Evolutionary conservation across 92 coral and sea anemone species (phyloP).

Genomic region (Actinernus sp.): DNA sequence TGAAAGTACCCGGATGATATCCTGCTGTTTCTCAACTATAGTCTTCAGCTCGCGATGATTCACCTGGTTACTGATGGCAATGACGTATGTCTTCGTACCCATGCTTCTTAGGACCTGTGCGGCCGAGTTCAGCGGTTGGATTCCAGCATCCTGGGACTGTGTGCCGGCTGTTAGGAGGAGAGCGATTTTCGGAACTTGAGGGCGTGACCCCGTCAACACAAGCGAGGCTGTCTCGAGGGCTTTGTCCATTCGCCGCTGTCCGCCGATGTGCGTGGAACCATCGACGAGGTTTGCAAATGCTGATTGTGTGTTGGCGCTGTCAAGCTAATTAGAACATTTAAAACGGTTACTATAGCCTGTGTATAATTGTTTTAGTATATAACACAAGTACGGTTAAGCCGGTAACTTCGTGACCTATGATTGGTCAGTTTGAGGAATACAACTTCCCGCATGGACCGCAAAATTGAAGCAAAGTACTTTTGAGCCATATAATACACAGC

Average conservation of each 20-base stretch:
- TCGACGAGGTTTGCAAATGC: conserved; percentile 16
- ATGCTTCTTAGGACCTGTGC: conserved; percentile 51
- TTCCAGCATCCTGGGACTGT: conserved; percentile 26
- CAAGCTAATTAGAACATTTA: no score
- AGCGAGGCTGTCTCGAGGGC: conserved; percentile 63
- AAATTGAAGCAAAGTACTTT: no score
- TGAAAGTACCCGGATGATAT: conserved; percentile 58
- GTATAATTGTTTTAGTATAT: no score
- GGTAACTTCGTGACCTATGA: no score
- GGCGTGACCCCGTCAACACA: conserved; percentile 56
- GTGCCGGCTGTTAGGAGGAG: conserved; percentile 63
- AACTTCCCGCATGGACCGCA: no score
- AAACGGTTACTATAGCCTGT: no score
- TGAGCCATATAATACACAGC: no score
- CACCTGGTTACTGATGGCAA: conserved; percentile 68
- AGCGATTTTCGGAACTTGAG: conserved; percentile 65
- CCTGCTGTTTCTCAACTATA: conserved; percentile 51
- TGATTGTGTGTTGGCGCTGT: conserved; percentile 5
- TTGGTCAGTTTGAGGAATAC: no score
- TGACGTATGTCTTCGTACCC: conserved; percentile 46
- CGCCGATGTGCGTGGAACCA: conserved; percentile 29
- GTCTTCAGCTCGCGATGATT: conserved; percentile 64
- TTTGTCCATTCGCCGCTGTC: conserved; percentile 59
- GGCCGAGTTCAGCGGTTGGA: conserved; percentile 36
- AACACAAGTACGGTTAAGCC: no score